Evolutionary conservation across 2,888 invertebrate species (phyloP), one percentile per base, ranked within the genome.

Genomic region (Phlogophora meticulosa): DNA sequence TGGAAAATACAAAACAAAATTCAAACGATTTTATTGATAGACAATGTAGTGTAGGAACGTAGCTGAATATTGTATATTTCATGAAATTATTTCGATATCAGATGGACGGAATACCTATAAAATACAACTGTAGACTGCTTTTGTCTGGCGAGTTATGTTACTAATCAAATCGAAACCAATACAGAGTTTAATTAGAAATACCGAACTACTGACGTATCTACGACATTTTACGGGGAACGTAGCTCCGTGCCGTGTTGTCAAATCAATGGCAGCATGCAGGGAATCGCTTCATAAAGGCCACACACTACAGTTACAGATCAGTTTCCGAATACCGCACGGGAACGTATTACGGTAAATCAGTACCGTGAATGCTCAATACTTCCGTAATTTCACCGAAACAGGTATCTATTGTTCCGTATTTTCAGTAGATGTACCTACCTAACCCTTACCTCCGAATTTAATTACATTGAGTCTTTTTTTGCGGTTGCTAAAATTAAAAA

Each of bases 271-370:
- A 74, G 74, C 61, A 76, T 76, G 69, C 53, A 77, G 57, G 70
- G 79, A 80, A 75, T 74, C 66, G 80, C 74, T 79, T 83, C 80
- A 85, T 84, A 84, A 85, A 86, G 81, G 81, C 83, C 72, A 75
- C 56, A 77, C 71, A 72, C 81, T 85, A n/a, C n/a, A 85, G 86
- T 86, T 84, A 83, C 78, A 81, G 82, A 88, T 89, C 86, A 85
- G 84, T 85, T 84, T 81, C 80, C 76, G 53, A 75, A 61, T 83
- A 82, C 80, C 77, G 63, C 79, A 80, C 67, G 72, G 80, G 74
- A 83, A 84, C 82, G 80, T 77, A 72, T 85, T 87, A 86, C 84
- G 86, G 87, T 84, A 82, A 89, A 88, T 87, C 86, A 77, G 83
- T 85, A 75, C 68, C 24, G 38, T 73, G 59, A 77, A 80, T 81